Evolutionary conservation across 2,888 invertebrate species (phyloP).

Genomic region (Plagodis dolabraria): DNA sequence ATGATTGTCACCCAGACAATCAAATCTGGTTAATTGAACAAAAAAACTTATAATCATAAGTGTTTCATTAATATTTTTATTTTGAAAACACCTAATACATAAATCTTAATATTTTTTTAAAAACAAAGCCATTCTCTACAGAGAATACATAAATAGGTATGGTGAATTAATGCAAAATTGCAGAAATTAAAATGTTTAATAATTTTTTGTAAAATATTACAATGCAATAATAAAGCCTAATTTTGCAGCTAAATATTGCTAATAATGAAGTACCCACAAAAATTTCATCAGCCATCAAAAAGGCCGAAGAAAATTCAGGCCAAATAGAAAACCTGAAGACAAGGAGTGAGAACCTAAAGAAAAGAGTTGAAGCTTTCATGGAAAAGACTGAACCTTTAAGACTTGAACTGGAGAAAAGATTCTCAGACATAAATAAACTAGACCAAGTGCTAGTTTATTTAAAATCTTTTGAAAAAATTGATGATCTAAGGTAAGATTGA

Average conservation of each 20-base stretch:
- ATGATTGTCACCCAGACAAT: too few species aligned
- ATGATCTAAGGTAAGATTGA: conserved; percentile 86
- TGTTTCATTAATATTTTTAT: too few species aligned
- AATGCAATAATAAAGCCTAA: not conserved
- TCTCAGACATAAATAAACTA: conserved; percentile 80
- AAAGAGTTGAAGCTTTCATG: conserved; percentile 69
- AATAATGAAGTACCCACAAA: conserved; percentile 87
- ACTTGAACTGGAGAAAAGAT: conserved; percentile 70
- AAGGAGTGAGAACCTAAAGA: conserved; percentile 73
- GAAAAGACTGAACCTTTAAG: conserved; percentile 70
- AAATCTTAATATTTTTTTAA: too few species aligned
- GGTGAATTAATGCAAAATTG: too few species aligned
- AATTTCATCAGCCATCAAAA: conserved; percentile 86
- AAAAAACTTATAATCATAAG: too few species aligned
- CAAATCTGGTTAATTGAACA: too few species aligned
- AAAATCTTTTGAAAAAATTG: conserved; percentile 88
- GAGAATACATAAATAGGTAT: too few species aligned
- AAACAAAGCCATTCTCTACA: too few species aligned
- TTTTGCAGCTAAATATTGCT: conserved; percentile 85
- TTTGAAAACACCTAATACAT: too few species aligned
- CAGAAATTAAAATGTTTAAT: too few species aligned
- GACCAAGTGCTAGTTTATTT: conserved; percentile 87
- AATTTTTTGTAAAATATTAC: too few species aligned
- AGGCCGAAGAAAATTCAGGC: conserved; percentile 84
- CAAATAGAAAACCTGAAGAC: conserved; percentile 76